These are phyloP conservation scores for Halesus radiatus DNA, from an alignment of 1,140 invertebrate species.

Conservation along the genomic window DNA sequence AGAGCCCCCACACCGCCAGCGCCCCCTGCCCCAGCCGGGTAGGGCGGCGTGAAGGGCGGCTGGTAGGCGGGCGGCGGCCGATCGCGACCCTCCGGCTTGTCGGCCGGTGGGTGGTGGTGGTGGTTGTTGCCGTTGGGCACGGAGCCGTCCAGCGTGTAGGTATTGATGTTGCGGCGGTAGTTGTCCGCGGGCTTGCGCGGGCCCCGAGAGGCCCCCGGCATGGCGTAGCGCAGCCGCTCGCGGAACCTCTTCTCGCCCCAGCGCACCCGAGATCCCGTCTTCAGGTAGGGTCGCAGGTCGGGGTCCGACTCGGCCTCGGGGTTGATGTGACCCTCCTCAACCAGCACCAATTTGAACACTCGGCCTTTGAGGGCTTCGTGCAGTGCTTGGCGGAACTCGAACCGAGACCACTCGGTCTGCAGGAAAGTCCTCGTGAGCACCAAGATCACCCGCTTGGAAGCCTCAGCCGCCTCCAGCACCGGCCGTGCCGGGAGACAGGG, in stretches of 20 bases:
- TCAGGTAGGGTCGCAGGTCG: conserved; percentile 89
- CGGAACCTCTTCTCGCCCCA: conserved; percentile 94
- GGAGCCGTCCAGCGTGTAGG: conserved; percentile 79
- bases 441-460: conserved; percentile 83
- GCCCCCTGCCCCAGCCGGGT: conserved; percentile 60
- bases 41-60: conserved; percentile 56
- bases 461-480: conserved; percentile 89
- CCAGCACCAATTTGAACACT: conserved; percentile 87
- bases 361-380: conserved; percentile 89
- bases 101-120: conserved; percentile 67
- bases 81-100: conserved; percentile 65
- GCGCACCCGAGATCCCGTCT: conserved; percentile 84
- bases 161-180: conserved; percentile 83
- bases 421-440: conserved; percentile 87
- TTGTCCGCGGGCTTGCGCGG: conserved; percentile 68
- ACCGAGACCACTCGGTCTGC: conserved; percentile 88
- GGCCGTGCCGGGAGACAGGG: conserved; percentile 81
- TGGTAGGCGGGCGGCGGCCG: conserved; percentile 68
- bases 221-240: conserved; percentile 90
- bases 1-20: conserved; percentile 60
- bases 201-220: conserved; percentile 73
- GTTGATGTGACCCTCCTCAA: conserved; percentile 84
- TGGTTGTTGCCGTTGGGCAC: conserved; percentile 72
- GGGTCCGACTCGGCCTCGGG: conserved; percentile 87
- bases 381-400: conserved; percentile 86